Base-by-base conservation (phyloP, 2,113 vertebrate species). In the Sinocyclocheilus grahami region DNA sequence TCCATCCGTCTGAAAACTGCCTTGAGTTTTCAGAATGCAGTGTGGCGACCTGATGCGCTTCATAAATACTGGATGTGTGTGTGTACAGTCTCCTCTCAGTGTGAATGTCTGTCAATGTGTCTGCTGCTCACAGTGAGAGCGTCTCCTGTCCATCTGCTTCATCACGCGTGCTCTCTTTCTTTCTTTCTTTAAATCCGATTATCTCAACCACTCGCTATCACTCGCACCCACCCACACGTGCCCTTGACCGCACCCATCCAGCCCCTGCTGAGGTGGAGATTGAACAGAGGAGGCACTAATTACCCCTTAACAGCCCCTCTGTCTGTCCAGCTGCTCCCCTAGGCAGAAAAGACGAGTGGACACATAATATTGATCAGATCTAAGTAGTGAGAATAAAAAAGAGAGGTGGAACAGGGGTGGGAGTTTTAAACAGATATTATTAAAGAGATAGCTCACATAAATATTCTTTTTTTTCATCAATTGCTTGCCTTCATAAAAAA, bases 141-240 rank as follows among this genome's bases (percentile, higher is more conserved):
- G 88, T 93, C 93, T 93, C 87, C 82, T 90, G 87, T 89, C 94
- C 95, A 93, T 95, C 94, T 95, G 94, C 93, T 92, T 88, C 90
- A 75, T 82, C 82, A 42, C 58, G 2, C 82, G 24, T 88, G 88
- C 86, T 87, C 84, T 89, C 89, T 89, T 85, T 91, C 89, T 90
- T 91, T 55, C 81, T 90, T 91, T 55, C 81, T 93, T 87, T 89
- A 95, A 95, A 95, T 95, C 92, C 90, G 91, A 95, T 95, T 95
- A 95, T 90, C 91, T 87, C 82, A 53, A 24, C 79, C 85, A 77
- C 88, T 86, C 30, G 71, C 78, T 71, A 33, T 82, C 85, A 77
- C 88, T 86, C 30, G 65, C 78, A 82, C 69, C 69, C 79, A 76
- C 24, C 46, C 87, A 87, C 90, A 86, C 71, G 82, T 10, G 39